Evolutionary conservation across 2,113 vertebrate species (phyloP).

Genomic region (Isichthys henryi): DNA sequence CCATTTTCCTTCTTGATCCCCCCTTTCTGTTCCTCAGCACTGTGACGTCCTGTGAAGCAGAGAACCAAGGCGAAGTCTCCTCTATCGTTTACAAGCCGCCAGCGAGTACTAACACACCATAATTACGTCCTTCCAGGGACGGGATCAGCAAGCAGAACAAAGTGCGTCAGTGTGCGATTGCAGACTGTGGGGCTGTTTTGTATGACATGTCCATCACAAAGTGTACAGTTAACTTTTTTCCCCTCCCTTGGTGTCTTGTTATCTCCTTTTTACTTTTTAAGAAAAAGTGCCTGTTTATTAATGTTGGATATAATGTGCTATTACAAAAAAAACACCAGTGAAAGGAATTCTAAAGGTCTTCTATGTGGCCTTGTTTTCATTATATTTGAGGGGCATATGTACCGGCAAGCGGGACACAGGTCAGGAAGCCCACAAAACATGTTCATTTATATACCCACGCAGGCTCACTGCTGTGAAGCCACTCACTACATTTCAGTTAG

Average conservation of each 20-base stretch:
- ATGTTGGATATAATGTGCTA: conserved; percentile 46
- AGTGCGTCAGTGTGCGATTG: conserved; percentile 52
- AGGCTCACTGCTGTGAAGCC: conserved; percentile 34
- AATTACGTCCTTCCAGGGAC: conserved; percentile 61
- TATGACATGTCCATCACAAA: conserved; percentile 44
- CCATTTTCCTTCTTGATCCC: conserved; percentile 32
- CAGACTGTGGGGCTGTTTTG: conserved; percentile 49
- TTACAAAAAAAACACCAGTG: conserved; percentile 32
- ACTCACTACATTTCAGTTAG: conserved; percentile 55
- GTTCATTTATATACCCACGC: conserved; percentile 55
- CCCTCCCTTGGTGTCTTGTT: conserved; percentile 50
- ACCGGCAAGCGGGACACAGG: conserved; percentile 48
- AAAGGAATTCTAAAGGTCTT: conserved; percentile 39
- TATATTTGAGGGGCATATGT: not conserved
- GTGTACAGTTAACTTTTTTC: conserved; percentile 27
- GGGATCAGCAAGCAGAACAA: conserved; percentile 60
- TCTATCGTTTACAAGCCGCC: conserved; percentile 49
- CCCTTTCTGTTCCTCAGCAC: conserved; percentile 29
- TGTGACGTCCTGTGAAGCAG: conserved; percentile 58
- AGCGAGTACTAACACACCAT: conserved; percentile 48
- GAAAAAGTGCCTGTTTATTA: conserved; percentile 55
- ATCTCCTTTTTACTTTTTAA: conserved; percentile 40
- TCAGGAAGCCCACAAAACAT: conserved; percentile 45
- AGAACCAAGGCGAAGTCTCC: conserved; percentile 50
- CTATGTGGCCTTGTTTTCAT: conserved; percentile 1